A percentile compares a stretch with the other conserved stretches of the same genome.
Evolutionary conservation across 1,140 invertebrate genomes (phyloP).

Genomic region (Lordiphosa mommai): DNA sequence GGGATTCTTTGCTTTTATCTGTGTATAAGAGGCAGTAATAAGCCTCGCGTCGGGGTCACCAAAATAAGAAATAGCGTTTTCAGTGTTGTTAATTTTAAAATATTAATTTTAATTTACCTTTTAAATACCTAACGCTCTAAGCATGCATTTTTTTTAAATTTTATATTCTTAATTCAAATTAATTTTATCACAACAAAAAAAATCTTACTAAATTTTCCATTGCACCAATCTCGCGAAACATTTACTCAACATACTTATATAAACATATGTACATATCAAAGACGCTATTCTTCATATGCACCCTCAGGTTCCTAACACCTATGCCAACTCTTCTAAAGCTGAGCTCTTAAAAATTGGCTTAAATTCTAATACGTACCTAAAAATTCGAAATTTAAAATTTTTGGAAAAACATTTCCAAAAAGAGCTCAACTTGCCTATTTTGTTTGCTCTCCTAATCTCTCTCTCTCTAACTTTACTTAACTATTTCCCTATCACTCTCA

Average conservation of each 20-base stretch:
- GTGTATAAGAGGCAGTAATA: too few species aligned
- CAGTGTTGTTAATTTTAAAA: not conserved
- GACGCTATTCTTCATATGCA: too few species aligned
- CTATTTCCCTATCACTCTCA: constrained; percentile 36
- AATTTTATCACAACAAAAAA: not conserved
- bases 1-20: not conserved
- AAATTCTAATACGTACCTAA: not conserved
- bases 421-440: constrained; percentile 63
- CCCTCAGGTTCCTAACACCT: constrained; percentile 6
- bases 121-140: not conserved
- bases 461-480: constrained; percentile 10
- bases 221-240: too few species aligned
- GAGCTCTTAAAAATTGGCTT: constrained; percentile 60
- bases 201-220: too few species aligned
- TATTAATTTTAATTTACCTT: not conserved
- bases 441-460: constrained; percentile 10
- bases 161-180: not conserved
- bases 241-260: too few species aligned
- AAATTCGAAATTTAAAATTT: constrained; percentile 15
- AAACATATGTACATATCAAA: constrained; percentile 31
- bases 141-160: not conserved
- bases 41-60: too few species aligned
- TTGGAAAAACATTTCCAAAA: constrained; percentile 3
- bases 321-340: constrained; percentile 38
- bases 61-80: too few species aligned